These are phyloP conservation scores for Pardosa pseudoannulata DNA, from an alignment of 2,888 invertebrate species.

Conservation along the genomic window DNA sequence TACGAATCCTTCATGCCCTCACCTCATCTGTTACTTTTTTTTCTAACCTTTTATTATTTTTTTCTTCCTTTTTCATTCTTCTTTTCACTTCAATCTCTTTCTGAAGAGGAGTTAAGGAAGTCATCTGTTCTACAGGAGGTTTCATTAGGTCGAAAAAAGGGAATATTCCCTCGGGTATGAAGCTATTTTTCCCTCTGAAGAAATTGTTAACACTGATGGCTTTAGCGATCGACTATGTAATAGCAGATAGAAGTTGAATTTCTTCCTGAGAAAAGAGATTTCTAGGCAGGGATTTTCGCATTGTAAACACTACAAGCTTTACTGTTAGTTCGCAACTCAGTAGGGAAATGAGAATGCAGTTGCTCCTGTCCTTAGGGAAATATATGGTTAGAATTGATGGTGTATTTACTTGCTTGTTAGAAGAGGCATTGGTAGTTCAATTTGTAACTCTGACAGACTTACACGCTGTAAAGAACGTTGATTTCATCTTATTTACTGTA, in stretches of 20 bases:
- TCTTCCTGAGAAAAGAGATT: conserved; percentile 14
- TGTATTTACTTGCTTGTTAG: conserved; percentile 61
- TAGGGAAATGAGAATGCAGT: conserved; percentile 35
- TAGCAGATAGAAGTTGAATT: conserved; percentile 66
- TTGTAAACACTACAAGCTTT: conserved; percentile 39
- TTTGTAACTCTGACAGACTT: conserved; percentile 56
- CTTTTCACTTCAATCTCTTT: conserved; percentile 16
- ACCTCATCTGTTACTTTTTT: conserved; percentile 53
- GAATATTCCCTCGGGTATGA: conserved; percentile 39
- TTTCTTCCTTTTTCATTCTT: not conserved
- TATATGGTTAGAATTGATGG: conserved; percentile 50
- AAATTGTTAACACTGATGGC: conserved; percentile 71
- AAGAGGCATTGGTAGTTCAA: conserved; percentile 42
- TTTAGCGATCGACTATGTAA: conserved; percentile 70
- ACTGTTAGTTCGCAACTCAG: conserved; percentile 10
- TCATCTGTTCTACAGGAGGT: conserved; percentile 69
- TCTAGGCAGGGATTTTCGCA: conserved; percentile 35
- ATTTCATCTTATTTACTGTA: not conserved
- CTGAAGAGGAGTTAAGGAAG: conserved; percentile 65
- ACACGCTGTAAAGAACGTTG: conserved; percentile 15
- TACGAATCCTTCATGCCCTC: conserved; percentile 64
- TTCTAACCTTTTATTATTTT: too few relatives aligned
- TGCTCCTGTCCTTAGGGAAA: conserved; percentile 43
- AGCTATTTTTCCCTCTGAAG: conserved; percentile 48
- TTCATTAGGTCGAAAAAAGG: conserved; percentile 68